Evolutionary conservation across 2,888 invertebrate genomes (phyloP), one percentile per base, ranked within the genome.

Genomic region (Agrypnus murinus): DNA sequence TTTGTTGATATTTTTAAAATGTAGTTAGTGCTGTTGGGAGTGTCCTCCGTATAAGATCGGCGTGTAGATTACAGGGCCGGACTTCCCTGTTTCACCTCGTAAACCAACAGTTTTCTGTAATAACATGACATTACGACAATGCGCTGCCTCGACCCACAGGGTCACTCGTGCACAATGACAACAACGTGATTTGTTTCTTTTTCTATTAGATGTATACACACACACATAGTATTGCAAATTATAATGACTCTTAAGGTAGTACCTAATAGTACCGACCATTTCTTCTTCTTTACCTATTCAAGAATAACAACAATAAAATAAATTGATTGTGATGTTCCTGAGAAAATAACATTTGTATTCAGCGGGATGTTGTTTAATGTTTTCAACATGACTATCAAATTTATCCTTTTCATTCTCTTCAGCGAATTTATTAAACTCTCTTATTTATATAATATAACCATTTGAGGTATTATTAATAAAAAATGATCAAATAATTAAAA

Each of bases 51-150:
- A 43, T 69, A 73, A 63, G 74, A 79, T 80, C 80, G 80, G 79
- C 77, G 69, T 32, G 72, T 58, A 79, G 80, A 81, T 81, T 80
- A 81, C 75, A 80, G 79, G 76, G 74, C 75, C 75, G 76, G 72
- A 77, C 75, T 79, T 75, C 71, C 75, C 69, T 64, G 75, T 76
- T 76, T 76, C 74, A 69, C 69, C 67, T 73, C 75, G 74, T 79
- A 78, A 80, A 81, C 79, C 80, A 80, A 80, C 81, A 81, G 78
- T 77, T 77, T 75, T 25, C 74, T 76, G 72, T 78, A 78, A 80
- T 81, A 76, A 76, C 77, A 76, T 80, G 77, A 79, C 77, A 82
- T 81, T 81, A 81, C 76, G 76, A 77, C 77, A 79, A 79, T 79
- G 70, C 71, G 70, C 66, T 53, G 38, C n/a, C n/a, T n/a, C 76